These are phyloP conservation scores for Tanypteryx hageni DNA, from an alignment of 2,888 invertebrate species.

Conservation along the genomic window DNA sequence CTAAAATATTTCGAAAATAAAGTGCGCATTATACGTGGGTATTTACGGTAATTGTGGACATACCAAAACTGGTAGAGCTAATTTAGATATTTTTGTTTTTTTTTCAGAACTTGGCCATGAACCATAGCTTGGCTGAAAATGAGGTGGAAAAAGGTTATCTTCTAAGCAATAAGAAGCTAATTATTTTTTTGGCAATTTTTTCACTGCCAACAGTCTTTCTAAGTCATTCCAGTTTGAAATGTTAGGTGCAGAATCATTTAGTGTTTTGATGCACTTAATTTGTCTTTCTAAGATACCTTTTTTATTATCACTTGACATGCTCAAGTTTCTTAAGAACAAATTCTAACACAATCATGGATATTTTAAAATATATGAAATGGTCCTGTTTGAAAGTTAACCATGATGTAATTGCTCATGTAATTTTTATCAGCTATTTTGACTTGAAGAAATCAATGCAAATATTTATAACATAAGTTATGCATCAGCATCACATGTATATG, in stretches of 20 bases:
- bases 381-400: slow-evolving; percentile 49
- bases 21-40: too few species aligned
- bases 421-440: slow-evolving; percentile 58
- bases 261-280: not conserved
- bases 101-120: not conserved
- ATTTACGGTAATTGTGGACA: too few species aligned
- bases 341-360: slow-evolving; percentile 25
- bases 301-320: slow-evolving; percentile 28
- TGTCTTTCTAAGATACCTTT: slow-evolving; percentile 3
- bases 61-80: too few species aligned
- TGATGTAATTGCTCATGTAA: slow-evolving; percentile 50
- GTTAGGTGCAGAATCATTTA: slow-evolving; percentile 35
- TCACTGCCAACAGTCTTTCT: slow-evolving; percentile 58
- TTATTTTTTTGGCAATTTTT: slow-evolving; percentile 30
- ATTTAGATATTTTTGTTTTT: too few species aligned
- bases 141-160: not conserved
- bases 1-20: too few species aligned
- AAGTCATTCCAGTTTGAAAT: slow-evolving; percentile 56
- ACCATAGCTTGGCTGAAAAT: not conserved
- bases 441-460: slow-evolving; percentile 60
- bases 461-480: slow-evolving; percentile 60
- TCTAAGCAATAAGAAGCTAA: not conserved
- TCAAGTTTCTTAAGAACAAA: slow-evolving; percentile 31
- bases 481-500: slow-evolving; percentile 53
- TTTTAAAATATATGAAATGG: slow-evolving; percentile 39